These are phyloP conservation scores for Suricata suricatta DNA, from an alignment of 2,113 vertebrate species.

Conservation along the genomic window DNA sequence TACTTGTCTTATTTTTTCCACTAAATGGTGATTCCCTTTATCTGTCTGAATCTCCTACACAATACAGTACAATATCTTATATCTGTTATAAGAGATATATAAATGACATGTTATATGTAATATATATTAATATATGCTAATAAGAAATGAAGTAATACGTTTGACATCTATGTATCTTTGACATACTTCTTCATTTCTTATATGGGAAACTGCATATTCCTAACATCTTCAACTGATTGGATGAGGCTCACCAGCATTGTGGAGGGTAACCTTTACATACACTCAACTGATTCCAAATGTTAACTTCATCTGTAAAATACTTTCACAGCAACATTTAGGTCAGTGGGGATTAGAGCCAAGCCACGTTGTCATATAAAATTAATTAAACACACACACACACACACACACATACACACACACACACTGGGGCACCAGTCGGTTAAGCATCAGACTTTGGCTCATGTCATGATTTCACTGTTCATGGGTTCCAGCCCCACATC, in stretches of 20 bases:
- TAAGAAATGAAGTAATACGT: neutral
- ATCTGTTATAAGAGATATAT: neutral
- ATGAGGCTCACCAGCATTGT: neutral
- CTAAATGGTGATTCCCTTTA: neutral
- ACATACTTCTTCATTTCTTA: neutral
- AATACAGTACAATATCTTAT: neutral
- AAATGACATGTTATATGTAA: neutral
- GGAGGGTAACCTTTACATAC: neutral
- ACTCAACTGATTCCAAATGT: neutral
- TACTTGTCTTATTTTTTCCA: neutral
- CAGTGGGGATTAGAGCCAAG: neutral
- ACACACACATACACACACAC: neutral
- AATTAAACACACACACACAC: neutral
- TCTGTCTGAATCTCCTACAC: neutral
- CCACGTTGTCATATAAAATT: neutral
- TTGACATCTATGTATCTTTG: neutral
- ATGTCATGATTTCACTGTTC: too few species aligned
- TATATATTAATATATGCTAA: neutral
- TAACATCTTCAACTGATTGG: neutral
- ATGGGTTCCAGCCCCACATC: too few species aligned
- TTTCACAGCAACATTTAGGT: neutral
- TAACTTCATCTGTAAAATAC: neutral
- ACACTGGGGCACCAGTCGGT: too few species aligned
- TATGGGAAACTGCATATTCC: neutral
- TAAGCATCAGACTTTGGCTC: too few species aligned